Evolutionary conservation across 2,113 vertebrate species (phyloP).

Genomic region (Chaetorhynchus papuensis): DNA sequence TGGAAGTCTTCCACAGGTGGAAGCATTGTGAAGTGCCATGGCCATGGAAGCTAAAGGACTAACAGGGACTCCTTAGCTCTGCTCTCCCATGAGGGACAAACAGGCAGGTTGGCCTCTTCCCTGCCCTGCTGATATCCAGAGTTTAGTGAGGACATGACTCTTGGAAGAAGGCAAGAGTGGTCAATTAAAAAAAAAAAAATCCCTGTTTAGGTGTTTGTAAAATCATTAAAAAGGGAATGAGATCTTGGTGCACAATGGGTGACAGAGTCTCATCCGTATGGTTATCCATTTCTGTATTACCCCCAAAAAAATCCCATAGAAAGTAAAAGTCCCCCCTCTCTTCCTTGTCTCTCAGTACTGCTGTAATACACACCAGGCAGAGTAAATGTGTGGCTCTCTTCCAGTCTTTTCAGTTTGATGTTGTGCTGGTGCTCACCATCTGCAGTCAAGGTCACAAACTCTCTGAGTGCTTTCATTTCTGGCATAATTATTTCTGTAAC

Average conservation of each 20-base stretch:
- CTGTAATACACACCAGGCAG: not conserved
- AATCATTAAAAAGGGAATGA: not conserved
- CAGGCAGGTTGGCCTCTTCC: not conserved
- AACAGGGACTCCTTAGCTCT: not conserved
- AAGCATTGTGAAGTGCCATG: not conserved
- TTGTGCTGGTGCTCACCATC: not conserved
- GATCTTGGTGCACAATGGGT: not conserved
- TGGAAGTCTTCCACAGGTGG: not conserved
- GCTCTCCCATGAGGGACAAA: not conserved
- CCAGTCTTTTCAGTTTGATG: not conserved
- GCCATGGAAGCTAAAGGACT: not conserved
- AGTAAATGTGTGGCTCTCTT: not conserved
- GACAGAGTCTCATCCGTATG: not conserved
- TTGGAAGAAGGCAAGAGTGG: not conserved
- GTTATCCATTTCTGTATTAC: not conserved
- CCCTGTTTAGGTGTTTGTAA: not conserved
- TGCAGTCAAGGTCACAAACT: not conserved
- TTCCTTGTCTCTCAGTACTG: not conserved
- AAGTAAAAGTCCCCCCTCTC: not conserved
- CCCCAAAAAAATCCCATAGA: not conserved
- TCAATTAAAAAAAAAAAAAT: not conserved
- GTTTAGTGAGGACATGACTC: not conserved
- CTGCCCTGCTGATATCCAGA: not conserved
- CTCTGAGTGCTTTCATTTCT: not conserved
- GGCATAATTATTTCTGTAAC: not conserved